Conservation (phyloP, 2,888 invertebrate species). For the Octonoba sinensis region DNA sequence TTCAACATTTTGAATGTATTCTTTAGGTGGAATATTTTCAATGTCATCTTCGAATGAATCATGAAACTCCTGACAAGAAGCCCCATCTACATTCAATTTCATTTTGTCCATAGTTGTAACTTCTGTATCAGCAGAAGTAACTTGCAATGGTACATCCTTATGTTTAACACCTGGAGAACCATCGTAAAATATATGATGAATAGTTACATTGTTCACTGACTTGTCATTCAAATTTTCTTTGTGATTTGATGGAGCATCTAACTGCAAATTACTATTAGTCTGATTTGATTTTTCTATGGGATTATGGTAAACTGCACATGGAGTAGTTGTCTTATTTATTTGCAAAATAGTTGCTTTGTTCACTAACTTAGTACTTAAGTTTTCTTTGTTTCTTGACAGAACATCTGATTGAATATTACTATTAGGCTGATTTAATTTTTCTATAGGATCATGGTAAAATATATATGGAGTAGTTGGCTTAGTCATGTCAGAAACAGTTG, state of each 20-base stretch:
- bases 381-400: not conserved
- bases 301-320: not conserved
- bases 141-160: not conserved
- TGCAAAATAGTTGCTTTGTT: not conserved
- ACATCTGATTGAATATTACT: not conserved
- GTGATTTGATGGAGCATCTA: not conserved
- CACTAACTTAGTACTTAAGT: not conserved
- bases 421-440: not conserved
- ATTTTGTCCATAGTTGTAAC: no score
- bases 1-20: conserved; percentile 24
- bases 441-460: conserved; percentile 1
- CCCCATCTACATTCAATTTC: no score
- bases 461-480: conserved; percentile 1
- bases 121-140: no score
- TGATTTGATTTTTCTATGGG: not conserved
- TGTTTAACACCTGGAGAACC: no score
- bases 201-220: not conserved
- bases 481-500: not conserved
- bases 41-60: conserved; percentile 6
- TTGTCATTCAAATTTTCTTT: not conserved
- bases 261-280: not conserved
- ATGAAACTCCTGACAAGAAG: no score
- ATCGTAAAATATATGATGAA: no score
- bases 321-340: not conserved
- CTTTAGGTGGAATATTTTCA: conserved; percentile 54